These are phyloP conservation scores for Myopa tessellatipennis DNA, from an alignment of 2,888 invertebrate species.

Conservation along the genomic window DNA sequence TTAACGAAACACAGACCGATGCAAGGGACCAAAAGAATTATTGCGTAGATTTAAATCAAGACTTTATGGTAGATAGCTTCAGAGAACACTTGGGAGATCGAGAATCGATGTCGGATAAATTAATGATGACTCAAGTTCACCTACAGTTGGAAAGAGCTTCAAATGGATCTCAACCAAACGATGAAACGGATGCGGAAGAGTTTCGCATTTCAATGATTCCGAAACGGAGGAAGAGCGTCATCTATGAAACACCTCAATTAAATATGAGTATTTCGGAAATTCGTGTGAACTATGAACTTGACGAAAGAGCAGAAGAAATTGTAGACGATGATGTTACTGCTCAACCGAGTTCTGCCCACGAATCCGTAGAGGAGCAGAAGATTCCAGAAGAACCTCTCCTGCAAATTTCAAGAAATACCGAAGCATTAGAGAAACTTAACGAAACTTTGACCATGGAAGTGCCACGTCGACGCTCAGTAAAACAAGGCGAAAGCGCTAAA, in stretches of 20 bases:
- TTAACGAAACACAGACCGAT: slow-evolving; percentile 46
- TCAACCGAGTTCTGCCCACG: not conserved
- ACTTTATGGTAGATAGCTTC: slow-evolving; percentile 12
- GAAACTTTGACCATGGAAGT: slow-evolving; percentile 25
- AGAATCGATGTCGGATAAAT: slow-evolving; percentile 18
- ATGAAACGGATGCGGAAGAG: slow-evolving; percentile 10
- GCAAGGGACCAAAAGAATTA: not conserved
- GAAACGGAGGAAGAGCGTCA: slow-evolving; percentile 52
- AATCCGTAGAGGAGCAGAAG: not conserved
- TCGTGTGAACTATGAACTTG: slow-evolving; percentile 55
- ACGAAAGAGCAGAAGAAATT: not conserved
- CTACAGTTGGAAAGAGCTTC: not conserved
- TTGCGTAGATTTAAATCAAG: not conserved
- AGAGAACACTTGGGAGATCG: slow-evolving; percentile 36
- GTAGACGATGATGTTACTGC: slow-evolving; percentile 12
- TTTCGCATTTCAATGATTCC: slow-evolving; percentile 30
- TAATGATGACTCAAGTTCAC: not conserved
- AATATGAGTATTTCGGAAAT: slow-evolving; percentile 60
- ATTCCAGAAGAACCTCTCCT: not conserved
- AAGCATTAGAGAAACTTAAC: slow-evolving; percentile 36
- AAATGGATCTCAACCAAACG: not conserved
- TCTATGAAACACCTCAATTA: slow-evolving; percentile 61
- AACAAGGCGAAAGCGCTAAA: not conserved
- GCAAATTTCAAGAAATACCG: slow-evolving; percentile 34
- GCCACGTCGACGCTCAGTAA: slow-evolving; percentile 28